Evolutionary conservation across 1,140 invertebrate genomes (phyloP), one percentile per base, ranked within the genome.

Genomic region (Trichomalopsis sarcophagae): DNA sequence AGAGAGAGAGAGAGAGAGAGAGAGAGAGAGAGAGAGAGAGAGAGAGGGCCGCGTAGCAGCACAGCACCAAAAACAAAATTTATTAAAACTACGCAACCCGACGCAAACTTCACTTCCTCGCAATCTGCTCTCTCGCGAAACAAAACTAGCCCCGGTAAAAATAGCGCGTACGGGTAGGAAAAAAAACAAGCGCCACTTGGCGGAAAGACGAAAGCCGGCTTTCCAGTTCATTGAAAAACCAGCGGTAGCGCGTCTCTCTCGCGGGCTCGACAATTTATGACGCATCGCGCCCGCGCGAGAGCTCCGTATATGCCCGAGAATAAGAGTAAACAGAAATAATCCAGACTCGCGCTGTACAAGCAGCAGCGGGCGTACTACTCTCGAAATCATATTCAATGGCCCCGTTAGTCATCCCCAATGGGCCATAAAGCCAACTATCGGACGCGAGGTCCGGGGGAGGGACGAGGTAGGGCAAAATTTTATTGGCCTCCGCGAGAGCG

Each of bases 381-480:
- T 66, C 71, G 83, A 88, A 89, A 88, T 88, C 86, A 88, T 88
- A 88, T 86, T 88, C 87, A 86, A 86, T 88, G 82, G 86, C 82
- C 30, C 80, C 79, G 81, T 89, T 87, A 88, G 36, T 88, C 86
- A 88, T 84, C 40, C 69, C 62, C 84, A 88, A 88, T 88, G 87
- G 86, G 75, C 87, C 87, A 88, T 88, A 88, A 89, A 88, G 86
- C 76, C 84, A 79, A 82, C 78, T 85, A 74, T 88, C 73, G 79
- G 62, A 55, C 66, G 75, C 23, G 2, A 44, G 27, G n/a, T 36
- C 36, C 36, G 14, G 5, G 71, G 10, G 71, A 74, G 9, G 6
- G 13, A 36, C 27, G 71, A 33, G 71, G 6, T 33, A 11, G 27
- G 23, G 23, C 10, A 11, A 7, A 44, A 76, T 77, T 76, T 68